Base-by-base conservation (phyloP, 2,888 invertebrate genomes). In the Balanococcus diminutus region DNA sequence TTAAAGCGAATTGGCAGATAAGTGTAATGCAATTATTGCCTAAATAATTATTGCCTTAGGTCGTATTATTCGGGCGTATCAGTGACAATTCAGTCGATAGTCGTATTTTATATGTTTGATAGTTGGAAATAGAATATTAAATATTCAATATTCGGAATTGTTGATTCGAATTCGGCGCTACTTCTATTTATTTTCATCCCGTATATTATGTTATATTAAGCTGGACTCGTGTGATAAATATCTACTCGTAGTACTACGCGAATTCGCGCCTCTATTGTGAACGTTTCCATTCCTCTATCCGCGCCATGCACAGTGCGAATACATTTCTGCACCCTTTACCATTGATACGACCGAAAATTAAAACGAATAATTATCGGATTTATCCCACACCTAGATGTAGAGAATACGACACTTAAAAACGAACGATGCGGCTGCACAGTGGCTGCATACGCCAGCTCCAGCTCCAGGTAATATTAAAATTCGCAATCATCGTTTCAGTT, bases 1-100 rank as follows among this genome's bases (percentile, higher is more conserved):
- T 79, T 79, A 51, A 51, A 79, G 42, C 85, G 85, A 85, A 85
- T 79, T 85, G 85, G 75, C 56, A 85, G 85, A 85, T 85, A 85
- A 85, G 85, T 85, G 85, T 85, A 85, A 85, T 85, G 85, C 85
- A 85, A 85, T 85, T 85, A 85, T 85, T 28, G 46, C n/a, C 85
- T 42, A 79, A 85, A 85, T 85, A 85, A 85, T 85, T 85, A 85
- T 85, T 51, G 85, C 75, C 85, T 85, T 75, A 75, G 79, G 79
- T 75, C 79, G 85, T 85, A 85, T 85, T 75, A 84, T 84, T 79
- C 32, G 85, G 36, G 42, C 75, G 46, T 85, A 85, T 85, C 85
- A 85, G 85, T 85, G 85, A 85, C 85, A 85, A 75, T 85, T 85
- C 85, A 85, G 85, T 85, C 46, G 75, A 19, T 85, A 79, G 75